A percentile compares a stretch with the other conserved stretches of the same genome.
phyloP scores from a whole-genome alignment of 2,797 vertebrate genomes.

The Xenentodon cancila region DNA sequence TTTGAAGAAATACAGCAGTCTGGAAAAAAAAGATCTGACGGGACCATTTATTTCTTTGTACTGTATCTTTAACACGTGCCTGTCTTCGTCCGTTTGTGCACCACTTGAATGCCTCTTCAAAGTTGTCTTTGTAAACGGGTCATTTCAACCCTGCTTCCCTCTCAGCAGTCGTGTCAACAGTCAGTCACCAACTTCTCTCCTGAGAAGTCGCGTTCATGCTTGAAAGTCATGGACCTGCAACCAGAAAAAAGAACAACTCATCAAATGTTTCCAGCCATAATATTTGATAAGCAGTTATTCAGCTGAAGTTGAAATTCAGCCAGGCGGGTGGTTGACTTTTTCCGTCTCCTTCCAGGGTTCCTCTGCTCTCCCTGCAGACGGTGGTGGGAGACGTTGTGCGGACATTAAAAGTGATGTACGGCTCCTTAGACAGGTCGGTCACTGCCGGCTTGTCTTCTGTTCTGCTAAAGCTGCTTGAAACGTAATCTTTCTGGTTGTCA shows the following conservation, averaged over 20 bases:
- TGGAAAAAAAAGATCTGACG: slow-evolving; percentile 40
- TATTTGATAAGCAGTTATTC: slow-evolving; percentile 23
- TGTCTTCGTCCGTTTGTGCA: slow-evolving; percentile 22
- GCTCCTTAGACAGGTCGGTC: slow-evolving; percentile 90
- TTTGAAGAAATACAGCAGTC: background rate
- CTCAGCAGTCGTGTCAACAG: slow-evolving; percentile 1
- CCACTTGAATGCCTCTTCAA: slow-evolving; percentile 21
- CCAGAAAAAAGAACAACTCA: background rate
- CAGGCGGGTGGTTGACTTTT: slow-evolving; percentile 25
- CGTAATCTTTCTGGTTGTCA: background rate
- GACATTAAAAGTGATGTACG: slow-evolving; percentile 92
- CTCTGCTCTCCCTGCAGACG: slow-evolving; percentile 88
- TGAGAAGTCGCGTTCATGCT: slow-evolving; percentile 4
- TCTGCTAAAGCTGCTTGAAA: slow-evolving; percentile 17
- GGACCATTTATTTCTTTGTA: slow-evolving; percentile 1
- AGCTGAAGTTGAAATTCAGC: slow-evolving; percentile 1
- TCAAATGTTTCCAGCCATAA: background rate
- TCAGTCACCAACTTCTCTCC: slow-evolving; percentile 1
- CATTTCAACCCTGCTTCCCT: slow-evolving; percentile 16
- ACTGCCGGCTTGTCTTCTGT: slow-evolving; percentile 5
- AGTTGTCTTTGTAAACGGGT: slow-evolving; percentile 22
- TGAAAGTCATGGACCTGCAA: background rate
- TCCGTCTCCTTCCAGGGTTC: slow-evolving; percentile 80
- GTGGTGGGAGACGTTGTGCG: slow-evolving; percentile 87
- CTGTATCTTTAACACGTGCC: slow-evolving; percentile 18